Percentiles rank a stretch among this genome's conserved stretches.
Evolutionary conservation across 2,797 vertebrate genomes (phyloP).

Genomic region (Rhinatrema bivittatum): DNA sequence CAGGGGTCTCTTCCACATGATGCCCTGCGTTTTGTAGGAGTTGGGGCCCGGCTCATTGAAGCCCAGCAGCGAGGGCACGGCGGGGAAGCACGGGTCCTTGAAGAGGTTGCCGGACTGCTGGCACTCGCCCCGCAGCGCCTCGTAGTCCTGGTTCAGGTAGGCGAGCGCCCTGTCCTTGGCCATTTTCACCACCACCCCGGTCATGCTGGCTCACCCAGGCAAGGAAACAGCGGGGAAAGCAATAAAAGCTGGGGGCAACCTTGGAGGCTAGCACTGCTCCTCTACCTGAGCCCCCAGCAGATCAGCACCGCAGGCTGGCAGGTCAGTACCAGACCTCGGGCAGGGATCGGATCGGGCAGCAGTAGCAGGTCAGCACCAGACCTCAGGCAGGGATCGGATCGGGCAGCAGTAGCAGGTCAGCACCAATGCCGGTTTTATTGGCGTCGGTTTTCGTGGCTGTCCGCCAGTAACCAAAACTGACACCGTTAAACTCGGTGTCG

Average conservation of each 20-base stretch:
- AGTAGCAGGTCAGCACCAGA: no score
- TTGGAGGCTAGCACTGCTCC: no score
- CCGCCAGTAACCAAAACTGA: no score
- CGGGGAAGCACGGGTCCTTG: slow-evolving; percentile 71
- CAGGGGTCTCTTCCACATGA: slow-evolving; percentile 77
- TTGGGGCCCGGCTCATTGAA: slow-evolving; percentile 74
- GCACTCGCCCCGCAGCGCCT: slow-evolving; percentile 52
- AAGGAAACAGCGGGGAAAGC: rapidly evolving
- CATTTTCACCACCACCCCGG: slow-evolving; percentile 67
- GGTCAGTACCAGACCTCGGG: not conserved
- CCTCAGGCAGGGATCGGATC: no score
- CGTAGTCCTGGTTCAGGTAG: slow-evolving; percentile 75
- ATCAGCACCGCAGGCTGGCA: no score
- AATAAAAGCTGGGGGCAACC: no score
- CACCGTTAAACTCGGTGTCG: no score
- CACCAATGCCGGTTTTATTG: no score
- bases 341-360: not conserved
- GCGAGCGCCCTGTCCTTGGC: slow-evolving; percentile 63
- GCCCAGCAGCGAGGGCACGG: slow-evolving; percentile 65
- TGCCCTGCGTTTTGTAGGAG: slow-evolving; percentile 70
- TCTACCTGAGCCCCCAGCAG: not conserved
- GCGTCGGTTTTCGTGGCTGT: no score
- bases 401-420: no score
- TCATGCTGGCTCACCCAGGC: slow-evolving; percentile 38
- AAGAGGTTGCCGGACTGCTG: slow-evolving; percentile 62